phyloP scores from a whole-genome alignment of 2,113 vertebrate species.

The Callopanchax toddi region DNA sequence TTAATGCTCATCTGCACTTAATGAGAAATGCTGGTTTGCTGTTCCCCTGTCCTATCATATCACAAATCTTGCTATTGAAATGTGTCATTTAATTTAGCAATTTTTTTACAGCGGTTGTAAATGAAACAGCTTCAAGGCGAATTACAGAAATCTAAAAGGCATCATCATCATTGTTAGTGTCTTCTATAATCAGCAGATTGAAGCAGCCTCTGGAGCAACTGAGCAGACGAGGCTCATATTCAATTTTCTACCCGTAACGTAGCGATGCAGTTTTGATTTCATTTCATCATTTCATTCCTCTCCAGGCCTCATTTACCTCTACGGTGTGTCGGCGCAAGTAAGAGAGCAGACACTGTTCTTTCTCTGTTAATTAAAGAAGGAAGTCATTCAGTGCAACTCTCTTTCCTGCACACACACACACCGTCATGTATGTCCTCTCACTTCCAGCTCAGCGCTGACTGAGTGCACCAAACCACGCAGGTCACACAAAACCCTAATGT shows the following conservation, averaged over 20 bases:
- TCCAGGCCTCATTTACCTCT: constrained; percentile 57
- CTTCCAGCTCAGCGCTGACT: constrained; percentile 25
- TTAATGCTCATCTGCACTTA: neutral
- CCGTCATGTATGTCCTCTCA: neutral
- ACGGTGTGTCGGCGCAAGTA: constrained; percentile 25
- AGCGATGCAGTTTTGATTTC: constrained; percentile 55
- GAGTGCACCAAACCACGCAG: constrained; percentile 28
- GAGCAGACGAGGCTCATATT: constrained; percentile 40
- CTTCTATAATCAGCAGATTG: constrained; percentile 27
- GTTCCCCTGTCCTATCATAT: neutral
- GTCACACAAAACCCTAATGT: constrained; percentile 35
- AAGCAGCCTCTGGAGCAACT: constrained; percentile 46
- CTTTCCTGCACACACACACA: neutral
- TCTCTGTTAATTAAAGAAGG: constrained; percentile 46
- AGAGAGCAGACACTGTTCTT: constrained; percentile 22
- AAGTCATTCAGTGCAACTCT: neutral
- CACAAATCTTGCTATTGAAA: neutral
- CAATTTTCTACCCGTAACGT: constrained; percentile 42
- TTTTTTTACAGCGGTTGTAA: neutral
- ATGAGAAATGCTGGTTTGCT: neutral
- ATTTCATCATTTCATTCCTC: constrained; percentile 59
- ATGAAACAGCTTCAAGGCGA: neutral
- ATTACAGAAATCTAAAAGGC: constrained; percentile 2
- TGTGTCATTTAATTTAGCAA: neutral
- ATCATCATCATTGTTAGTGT: constrained; percentile 13